These are phyloP conservation scores for Anoplolepis gracilipes DNA, from an alignment of 1,140 invertebrate genomes.

Conservation along the genomic window DNA sequence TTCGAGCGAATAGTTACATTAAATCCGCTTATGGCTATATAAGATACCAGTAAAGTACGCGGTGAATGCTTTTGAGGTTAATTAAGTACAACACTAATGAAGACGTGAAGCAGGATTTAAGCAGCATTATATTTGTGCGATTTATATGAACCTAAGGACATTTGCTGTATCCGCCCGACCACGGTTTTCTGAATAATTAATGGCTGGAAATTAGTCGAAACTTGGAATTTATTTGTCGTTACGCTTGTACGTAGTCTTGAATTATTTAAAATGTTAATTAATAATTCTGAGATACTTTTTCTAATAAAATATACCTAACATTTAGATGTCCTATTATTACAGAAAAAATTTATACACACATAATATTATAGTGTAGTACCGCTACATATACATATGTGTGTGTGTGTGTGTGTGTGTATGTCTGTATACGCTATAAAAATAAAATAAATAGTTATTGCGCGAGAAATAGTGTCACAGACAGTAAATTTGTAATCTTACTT, in stretches of 20 bases:
- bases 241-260: neutral
- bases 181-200: conserved; percentile 22
- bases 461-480: neutral
- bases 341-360: too few relatives aligned
- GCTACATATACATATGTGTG: neutral
- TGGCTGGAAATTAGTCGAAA: neutral
- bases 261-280: too few relatives aligned
- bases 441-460: neutral
- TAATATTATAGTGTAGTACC: neutral
- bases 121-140: conserved; percentile 41
- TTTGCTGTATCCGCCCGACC: neutral
- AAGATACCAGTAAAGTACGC: neutral
- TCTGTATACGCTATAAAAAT: neutral
- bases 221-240: neutral
- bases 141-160: neutral
- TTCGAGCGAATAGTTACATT: neutral
- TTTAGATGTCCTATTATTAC: neutral
- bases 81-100: conserved; percentile 53
- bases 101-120: conserved; percentile 22
- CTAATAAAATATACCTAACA: neutral
- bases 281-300: neutral
- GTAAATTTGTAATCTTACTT: neutral
- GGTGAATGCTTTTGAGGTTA: conserved; percentile 24
- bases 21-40: conserved; percentile 28
- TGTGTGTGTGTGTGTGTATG: too few relatives aligned